A percentile compares a stretch with the other conserved stretches of the same genome.
These are phyloP conservation scores for Manis javanica DNA, from an alignment of 2,797 vertebrate genomes.

Conservation along the genomic window DNA sequence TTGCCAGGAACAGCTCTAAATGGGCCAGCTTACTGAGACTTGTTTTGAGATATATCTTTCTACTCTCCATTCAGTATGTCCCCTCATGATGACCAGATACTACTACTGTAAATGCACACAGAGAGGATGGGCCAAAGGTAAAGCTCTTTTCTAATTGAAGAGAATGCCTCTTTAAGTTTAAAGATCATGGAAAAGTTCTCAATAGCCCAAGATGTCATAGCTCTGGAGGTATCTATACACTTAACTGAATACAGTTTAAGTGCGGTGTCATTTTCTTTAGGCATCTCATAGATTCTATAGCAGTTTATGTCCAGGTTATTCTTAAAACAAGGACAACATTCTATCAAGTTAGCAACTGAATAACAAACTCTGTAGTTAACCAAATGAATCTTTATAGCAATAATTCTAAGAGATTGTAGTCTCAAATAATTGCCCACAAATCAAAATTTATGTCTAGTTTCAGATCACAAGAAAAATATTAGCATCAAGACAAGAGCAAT, in stretches of 20 bases:
- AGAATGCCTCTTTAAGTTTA: background rate
- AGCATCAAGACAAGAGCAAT: background rate
- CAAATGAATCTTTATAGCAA: background rate
- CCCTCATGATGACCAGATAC: background rate
- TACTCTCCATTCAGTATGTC: background rate
- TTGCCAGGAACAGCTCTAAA: background rate
- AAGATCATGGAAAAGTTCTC: background rate
- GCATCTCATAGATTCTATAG: background rate
- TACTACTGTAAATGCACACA: background rate
- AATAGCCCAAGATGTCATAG: background rate
- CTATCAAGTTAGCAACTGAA: background rate
- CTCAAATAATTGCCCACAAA: background rate
- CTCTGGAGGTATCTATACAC: background rate
- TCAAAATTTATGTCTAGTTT: constrained; percentile 37
- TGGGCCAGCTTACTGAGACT: background rate
- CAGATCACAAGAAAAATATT: background rate
- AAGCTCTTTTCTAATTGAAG: constrained; percentile 1
- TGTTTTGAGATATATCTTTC: background rate
- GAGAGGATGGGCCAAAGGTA: background rate
- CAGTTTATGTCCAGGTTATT: background rate
- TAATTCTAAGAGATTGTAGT: background rate
- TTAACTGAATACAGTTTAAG: background rate
- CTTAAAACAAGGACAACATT: background rate
- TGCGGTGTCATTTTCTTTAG: background rate
- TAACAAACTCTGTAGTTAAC: background rate